phyloP scores from a whole-genome alignment of 1,140 invertebrate species.

The Drosophila sp. region DNA sequence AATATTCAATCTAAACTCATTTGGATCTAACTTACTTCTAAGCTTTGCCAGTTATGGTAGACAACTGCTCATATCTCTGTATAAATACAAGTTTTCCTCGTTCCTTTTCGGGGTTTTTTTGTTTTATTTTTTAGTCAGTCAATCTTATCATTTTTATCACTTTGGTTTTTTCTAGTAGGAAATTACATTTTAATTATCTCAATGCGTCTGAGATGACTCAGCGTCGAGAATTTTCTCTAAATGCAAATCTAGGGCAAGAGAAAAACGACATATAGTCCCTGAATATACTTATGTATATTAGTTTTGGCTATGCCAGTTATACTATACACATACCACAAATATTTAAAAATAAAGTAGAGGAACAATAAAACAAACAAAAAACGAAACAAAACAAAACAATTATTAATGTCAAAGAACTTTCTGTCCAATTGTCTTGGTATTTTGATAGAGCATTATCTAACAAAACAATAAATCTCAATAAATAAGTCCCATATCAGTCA shows the following conservation, averaged over 20 bases:
- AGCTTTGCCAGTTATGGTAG: constrained; percentile 21
- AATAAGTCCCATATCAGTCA: too few relatives aligned
- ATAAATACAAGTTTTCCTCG: background rate
- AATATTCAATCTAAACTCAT: background rate
- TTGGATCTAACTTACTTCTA: constrained; percentile 26
- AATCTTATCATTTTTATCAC: constrained; percentile 33
- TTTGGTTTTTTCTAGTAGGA: background rate
- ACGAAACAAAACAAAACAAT: too few relatives aligned
- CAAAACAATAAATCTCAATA: too few relatives aligned
- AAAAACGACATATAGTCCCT: background rate
- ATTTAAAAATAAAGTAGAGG: background rate
- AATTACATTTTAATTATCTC: constrained; percentile 13
- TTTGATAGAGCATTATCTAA: too few relatives aligned
- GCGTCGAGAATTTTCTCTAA: constrained; percentile 4
- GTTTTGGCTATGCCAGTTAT: constrained; percentile 1
- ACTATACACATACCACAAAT: constrained; percentile 3
- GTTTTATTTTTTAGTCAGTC: constrained; percentile 10
- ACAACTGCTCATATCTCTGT: constrained; percentile 9
- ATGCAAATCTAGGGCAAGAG: background rate
- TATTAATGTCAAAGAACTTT: too few relatives aligned
- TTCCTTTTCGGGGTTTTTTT: background rate
- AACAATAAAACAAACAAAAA: background rate
- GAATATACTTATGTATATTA: background rate
- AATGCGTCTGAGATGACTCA: constrained; percentile 4
- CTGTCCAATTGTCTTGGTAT: too few relatives aligned